Evolutionary conservation across 2,797 vertebrate species (phyloP).

Genomic region (Helarctos malayanus): DNA sequence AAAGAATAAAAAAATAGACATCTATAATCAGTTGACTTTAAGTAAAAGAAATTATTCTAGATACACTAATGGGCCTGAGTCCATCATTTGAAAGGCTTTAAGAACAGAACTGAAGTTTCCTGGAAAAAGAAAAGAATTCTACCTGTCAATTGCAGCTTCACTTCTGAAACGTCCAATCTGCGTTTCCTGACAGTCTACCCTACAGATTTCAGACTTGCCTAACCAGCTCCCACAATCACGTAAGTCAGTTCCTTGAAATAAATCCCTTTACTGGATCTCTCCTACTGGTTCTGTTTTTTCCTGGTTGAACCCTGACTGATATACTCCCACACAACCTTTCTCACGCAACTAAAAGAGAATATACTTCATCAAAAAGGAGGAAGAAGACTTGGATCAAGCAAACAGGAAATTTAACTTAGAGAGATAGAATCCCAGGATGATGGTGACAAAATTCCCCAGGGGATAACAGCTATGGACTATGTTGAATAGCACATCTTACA

Average conservation of each 20-base stretch:
- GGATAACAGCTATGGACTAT: neutral
- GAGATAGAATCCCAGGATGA: neutral
- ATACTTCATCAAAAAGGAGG: neutral
- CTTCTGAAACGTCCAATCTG: neutral
- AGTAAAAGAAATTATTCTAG: constrained; percentile 4
- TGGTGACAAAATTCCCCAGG: neutral
- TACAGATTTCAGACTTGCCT: neutral
- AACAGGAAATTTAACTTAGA: neutral
- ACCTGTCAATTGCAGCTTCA: neutral
- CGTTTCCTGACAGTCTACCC: neutral
- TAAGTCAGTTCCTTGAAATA: neutral
- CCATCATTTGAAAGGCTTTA: neutral
- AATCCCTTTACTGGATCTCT: neutral
- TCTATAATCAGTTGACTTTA: neutral
- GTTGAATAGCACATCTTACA: neutral
- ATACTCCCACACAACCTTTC: neutral
- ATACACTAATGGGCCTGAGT: neutral
- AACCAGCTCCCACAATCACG: constrained; percentile 1
- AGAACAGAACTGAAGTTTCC: neutral
- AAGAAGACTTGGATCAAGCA: neutral
- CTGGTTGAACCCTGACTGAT: neutral
- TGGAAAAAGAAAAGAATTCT: neutral
- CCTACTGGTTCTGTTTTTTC: neutral
- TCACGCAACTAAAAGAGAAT: neutral
- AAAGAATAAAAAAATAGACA: neutral